Conservation (phyloP, 53 echinoderm and acorn worm genomes). For the Pentamera pediparva region DNA sequence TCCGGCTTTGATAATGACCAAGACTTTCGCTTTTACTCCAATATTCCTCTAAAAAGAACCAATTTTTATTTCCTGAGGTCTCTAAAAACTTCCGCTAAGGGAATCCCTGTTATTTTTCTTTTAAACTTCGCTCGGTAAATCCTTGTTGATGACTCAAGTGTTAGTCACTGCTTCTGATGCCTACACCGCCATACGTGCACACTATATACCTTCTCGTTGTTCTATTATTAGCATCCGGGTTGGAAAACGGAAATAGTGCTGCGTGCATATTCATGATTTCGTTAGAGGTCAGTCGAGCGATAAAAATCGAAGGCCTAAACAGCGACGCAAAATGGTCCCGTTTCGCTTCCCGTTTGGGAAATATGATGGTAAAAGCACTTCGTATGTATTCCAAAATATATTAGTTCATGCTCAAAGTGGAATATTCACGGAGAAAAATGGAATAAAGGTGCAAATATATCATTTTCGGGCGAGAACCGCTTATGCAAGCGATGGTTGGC, state of each 20-base stretch:
- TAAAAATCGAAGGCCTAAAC: no score
- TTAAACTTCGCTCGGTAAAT: slow-evolving; percentile 25
- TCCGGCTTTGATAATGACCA: not conserved
- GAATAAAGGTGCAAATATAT: no score
- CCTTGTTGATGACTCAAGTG: slow-evolving; percentile 28
- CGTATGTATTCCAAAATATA: no score
- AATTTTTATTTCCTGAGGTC: slow-evolving; percentile 33
- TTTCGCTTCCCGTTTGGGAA: no score
- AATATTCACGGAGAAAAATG: no score
- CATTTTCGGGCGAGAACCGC: no score
- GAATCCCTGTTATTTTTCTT: slow-evolving; percentile 37
- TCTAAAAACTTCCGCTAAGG: slow-evolving; percentile 29
- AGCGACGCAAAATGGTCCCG: no score
- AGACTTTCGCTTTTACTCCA: not conserved
- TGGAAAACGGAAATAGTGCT: not conserved
- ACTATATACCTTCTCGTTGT: slow-evolving; percentile 1
- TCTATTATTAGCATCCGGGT: slow-evolving; percentile 10
- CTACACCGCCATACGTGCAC: not conserved
- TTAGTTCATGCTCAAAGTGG: no score
- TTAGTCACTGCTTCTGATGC: slow-evolving; percentile 36
- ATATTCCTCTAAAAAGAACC: slow-evolving; percentile 2
- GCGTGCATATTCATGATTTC: slow-evolving; percentile 7
- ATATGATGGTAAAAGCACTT: no score
- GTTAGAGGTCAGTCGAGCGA: no score
- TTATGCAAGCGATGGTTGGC: no score